phyloP scores from a whole-genome alignment of 2,113 vertebrate genomes.

The Sorex araneus region DNA sequence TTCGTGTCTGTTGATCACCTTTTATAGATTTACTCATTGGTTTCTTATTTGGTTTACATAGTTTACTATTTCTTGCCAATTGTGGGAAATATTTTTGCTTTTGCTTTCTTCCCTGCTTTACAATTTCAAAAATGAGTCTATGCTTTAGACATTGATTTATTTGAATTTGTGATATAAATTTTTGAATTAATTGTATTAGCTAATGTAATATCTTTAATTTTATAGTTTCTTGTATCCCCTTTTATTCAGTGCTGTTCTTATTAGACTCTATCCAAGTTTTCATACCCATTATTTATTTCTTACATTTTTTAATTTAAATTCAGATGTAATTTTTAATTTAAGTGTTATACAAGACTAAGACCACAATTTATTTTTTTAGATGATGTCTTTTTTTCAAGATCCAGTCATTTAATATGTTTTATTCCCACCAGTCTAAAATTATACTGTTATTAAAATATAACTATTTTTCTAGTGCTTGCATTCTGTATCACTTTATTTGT shows the following conservation, averaged over 20 bases:
- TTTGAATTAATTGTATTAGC: neutral
- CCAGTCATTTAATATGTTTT: slow-evolving; percentile 14
- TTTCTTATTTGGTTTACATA: too few species aligned
- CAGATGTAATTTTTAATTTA: slow-evolving; percentile 36
- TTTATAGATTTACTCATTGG: neutral
- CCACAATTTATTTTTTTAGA: slow-evolving; percentile 45
- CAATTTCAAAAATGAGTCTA: neutral
- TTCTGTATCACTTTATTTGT: slow-evolving; percentile 3
- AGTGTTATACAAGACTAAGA: neutral
- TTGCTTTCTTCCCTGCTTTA: neutral
- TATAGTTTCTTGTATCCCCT: neutral
- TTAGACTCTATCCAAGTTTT: neutral
- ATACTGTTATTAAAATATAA: neutral
- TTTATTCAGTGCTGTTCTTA: slow-evolving; percentile 19
- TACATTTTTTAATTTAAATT: slow-evolving; percentile 51
- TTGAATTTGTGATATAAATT: neutral
- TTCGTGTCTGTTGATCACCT: neutral
- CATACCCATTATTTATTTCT: neutral
- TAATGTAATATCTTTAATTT: neutral
- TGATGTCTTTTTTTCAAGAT: slow-evolving; percentile 14
- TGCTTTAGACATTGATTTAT: neutral
- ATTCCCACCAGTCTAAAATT: slow-evolving; percentile 12
- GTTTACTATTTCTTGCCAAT: neutral
- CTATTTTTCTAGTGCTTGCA: neutral
- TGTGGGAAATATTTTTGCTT: neutral